phyloP scores from a whole-genome alignment of 1,140 invertebrate species.

The Arctopsyche grandis region DNA sequence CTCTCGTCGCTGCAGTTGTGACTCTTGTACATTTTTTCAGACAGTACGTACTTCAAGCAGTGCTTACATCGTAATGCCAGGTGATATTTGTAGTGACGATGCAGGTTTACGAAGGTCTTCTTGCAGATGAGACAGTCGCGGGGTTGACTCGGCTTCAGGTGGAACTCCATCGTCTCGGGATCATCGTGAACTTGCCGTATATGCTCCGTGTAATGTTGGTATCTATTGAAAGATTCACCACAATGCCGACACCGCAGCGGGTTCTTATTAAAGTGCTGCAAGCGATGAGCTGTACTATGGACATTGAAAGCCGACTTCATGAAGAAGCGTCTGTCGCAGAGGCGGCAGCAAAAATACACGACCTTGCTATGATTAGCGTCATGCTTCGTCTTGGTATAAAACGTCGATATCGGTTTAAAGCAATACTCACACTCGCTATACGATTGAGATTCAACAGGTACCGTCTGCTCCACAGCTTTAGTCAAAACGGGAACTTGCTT shows the following conservation, averaged over 20 bases:
- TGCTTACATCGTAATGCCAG: conserved; percentile 59
- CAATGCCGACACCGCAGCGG: conserved; percentile 63
- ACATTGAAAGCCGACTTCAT: conserved; percentile 64
- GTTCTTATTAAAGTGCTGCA: conserved; percentile 62
- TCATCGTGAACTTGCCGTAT: conserved; percentile 61
- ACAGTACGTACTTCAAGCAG: conserved; percentile 63
- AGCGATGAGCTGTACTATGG: conserved; percentile 63
- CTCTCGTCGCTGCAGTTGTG: conserved; percentile 59
- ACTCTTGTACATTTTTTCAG: conserved; percentile 58
- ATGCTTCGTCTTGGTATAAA: conserved; percentile 59
- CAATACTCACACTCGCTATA: conserved; percentile 65
- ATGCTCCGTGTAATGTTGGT: conserved; percentile 63
- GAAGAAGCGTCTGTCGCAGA: conserved; percentile 63
- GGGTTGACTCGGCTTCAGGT: conserved; percentile 57
- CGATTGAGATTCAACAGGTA: conserved; percentile 38
- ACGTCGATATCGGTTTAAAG: conserved; percentile 62
- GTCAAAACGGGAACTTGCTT: not conserved
- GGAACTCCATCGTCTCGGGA: conserved; percentile 61
- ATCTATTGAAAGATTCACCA: conserved; percentile 61
- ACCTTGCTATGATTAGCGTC: conserved; percentile 60
- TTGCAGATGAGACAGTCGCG: conserved; percentile 62
- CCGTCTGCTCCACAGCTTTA: not conserved
- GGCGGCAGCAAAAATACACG: conserved; percentile 63
- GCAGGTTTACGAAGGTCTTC: conserved; percentile 62
- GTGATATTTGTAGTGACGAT: conserved; percentile 65